Conservation (phyloP, 2,888 invertebrate genomes). For the Chloroclysta siterata region DNA sequence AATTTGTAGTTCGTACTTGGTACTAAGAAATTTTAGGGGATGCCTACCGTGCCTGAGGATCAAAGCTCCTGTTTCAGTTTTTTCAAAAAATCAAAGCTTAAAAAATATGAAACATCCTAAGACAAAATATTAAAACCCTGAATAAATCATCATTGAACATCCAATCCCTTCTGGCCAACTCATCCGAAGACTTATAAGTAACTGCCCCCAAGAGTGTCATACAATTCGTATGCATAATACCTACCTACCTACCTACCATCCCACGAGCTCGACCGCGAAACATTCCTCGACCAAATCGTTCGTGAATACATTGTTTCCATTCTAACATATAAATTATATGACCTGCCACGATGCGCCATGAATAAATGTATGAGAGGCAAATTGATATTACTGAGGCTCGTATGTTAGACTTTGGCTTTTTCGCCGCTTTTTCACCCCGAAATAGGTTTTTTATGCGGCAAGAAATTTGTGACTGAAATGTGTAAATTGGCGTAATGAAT, state of each 20-base stretch:
- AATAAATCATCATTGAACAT: constrained; percentile 39
- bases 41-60: too few species aligned
- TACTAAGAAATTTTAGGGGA: too few species aligned
- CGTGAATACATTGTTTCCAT: constrained; percentile 77
- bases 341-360: constrained; percentile 75
- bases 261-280: constrained; percentile 44
- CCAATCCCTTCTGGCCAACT: constrained; percentile 40
- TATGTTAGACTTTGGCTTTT: constrained; percentile 75
- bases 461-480: constrained; percentile 75
- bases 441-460: constrained; percentile 79
- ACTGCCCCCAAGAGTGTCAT: constrained; percentile 80
- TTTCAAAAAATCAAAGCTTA: background rate
- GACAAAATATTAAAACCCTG: constrained; percentile 26
- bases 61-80: too few species aligned
- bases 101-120: background rate
- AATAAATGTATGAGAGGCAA: constrained; percentile 82
- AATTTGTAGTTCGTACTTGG: too few species aligned
- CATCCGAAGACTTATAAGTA: constrained; percentile 71
- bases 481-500: constrained; percentile 77
- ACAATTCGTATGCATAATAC: constrained; percentile 75
- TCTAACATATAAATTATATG: constrained; percentile 84
- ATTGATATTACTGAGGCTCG: constrained; percentile 78
- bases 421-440: constrained; percentile 59
- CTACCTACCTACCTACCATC: constrained; percentile 42
- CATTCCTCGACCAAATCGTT: constrained; percentile 71